Conservation (phyloP, 2,113 vertebrate species). For the Ptyas mucosa region DNA sequence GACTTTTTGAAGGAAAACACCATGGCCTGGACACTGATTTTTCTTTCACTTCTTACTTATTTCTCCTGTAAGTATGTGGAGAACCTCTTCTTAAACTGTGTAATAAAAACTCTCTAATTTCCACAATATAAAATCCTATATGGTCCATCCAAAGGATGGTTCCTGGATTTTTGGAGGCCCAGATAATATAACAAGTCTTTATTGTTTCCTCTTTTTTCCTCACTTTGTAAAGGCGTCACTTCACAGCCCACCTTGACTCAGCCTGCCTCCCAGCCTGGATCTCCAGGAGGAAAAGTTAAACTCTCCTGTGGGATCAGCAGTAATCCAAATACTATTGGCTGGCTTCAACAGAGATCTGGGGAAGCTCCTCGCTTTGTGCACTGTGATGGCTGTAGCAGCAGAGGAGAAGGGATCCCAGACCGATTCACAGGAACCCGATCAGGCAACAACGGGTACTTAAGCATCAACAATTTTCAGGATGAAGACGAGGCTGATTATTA, state of each 20-base stretch:
- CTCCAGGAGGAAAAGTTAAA: not conserved
- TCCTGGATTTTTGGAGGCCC: too few relatives aligned
- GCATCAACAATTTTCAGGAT: not conserved
- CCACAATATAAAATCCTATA: too few relatives aligned
- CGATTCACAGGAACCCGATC: not conserved
- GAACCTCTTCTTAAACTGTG: too few relatives aligned
- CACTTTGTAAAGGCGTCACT: not conserved
- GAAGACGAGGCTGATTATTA: not conserved
- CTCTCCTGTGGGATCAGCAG: not conserved
- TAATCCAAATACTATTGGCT: rapidly evolving
- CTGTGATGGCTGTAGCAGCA: not conserved
- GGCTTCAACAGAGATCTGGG: not conserved
- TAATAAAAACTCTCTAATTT: too few relatives aligned
- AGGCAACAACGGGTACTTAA: not conserved
- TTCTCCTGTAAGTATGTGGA: too few relatives aligned
- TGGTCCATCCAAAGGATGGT: too few relatives aligned
- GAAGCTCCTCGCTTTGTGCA: not conserved
- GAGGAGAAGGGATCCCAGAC: not conserved
- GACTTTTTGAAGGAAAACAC: too few relatives aligned
- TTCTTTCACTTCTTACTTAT: too few relatives aligned
- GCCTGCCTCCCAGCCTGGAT: not conserved
- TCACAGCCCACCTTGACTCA: not conserved
- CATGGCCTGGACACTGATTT: too few relatives aligned
- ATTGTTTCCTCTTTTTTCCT: not conserved
- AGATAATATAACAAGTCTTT: too few relatives aligned